These are phyloP conservation scores for Pongo pygmaeus DNA, from an alignment of 2,113 vertebrate genomes.

Conservation along the genomic window DNA sequence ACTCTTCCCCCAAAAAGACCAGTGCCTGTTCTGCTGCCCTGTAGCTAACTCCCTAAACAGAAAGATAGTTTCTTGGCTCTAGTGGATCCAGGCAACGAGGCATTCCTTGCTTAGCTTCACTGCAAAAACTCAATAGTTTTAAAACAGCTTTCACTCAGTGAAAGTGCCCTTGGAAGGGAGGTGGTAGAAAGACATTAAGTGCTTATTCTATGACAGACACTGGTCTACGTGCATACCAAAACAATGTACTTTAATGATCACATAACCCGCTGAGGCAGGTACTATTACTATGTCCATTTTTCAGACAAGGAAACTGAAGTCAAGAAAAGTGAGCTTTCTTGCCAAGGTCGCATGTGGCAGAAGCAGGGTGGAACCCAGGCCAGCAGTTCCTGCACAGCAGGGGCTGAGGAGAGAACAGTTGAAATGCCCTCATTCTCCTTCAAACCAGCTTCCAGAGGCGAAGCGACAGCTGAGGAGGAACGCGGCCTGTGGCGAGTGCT, in stretches of 20 bases:
- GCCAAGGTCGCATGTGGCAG: background rate
- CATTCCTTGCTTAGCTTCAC: background rate
- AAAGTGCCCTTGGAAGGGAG: background rate
- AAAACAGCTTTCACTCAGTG: background rate
- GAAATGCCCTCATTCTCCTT: background rate
- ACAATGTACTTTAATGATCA: background rate
- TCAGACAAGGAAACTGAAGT: background rate
- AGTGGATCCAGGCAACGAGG: background rate
- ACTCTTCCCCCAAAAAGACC: background rate
- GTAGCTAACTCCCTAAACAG: no score
- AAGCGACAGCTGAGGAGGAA: background rate
- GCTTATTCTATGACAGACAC: background rate
- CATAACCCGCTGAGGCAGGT: background rate
- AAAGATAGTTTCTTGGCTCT: background rate
- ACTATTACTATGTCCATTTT: background rate
- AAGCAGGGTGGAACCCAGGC: background rate
- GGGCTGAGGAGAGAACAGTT: background rate
- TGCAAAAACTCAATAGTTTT: background rate
- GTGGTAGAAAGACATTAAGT: background rate
- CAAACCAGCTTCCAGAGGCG: background rate
- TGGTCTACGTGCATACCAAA: accelerated
- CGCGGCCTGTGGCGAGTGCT: background rate
- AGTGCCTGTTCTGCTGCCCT: background rate
- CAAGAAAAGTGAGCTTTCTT: background rate
- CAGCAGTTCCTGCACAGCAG: accelerated